These are phyloP conservation scores for Oscheius onirici DNA, from an alignment of 2,888 invertebrate species.

Conservation along the genomic window DNA sequence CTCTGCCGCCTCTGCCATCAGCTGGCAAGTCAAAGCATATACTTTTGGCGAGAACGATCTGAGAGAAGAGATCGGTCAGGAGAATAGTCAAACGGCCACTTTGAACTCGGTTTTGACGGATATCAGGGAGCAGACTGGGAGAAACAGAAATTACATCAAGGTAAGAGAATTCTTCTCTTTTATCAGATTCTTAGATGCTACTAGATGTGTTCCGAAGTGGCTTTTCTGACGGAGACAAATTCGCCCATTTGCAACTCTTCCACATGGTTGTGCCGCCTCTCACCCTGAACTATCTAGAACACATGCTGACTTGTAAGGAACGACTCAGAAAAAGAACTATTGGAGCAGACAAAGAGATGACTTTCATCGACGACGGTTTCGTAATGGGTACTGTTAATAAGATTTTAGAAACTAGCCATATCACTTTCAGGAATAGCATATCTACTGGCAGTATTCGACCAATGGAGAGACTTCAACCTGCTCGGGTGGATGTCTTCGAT, in stretches of 20 bases:
- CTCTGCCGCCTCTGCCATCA: constrained; percentile 80
- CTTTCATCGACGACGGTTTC: constrained; percentile 98
- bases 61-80: constrained; percentile 19
- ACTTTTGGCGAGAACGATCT: constrained; percentile 31
- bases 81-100: background rate
- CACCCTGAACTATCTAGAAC: constrained; percentile 92
- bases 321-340: constrained; percentile 85
- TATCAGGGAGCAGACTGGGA: constrained; percentile 34
- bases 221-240: constrained; percentile 83
- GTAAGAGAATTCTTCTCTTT: constrained; percentile 1
- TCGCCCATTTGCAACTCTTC: constrained; percentile 89
- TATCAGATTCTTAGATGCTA: constrained; percentile 77
- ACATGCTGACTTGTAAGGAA: constrained; percentile 89
- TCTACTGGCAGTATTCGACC: constrained; percentile 87
- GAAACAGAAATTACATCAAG: constrained; percentile 45
- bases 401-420: constrained; percentile 11
- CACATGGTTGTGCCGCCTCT: constrained; percentile 89
- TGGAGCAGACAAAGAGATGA: constrained; percentile 80
- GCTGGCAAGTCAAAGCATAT: constrained; percentile 36
- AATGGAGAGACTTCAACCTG: constrained; percentile 86
- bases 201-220: constrained; percentile 91
- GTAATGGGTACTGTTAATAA: constrained; percentile 81
- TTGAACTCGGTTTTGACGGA: constrained; percentile 30
- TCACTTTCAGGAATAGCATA: constrained; percentile 81
- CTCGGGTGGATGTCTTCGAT: constrained; percentile 92